Base-by-base conservation (phyloP, 2,797 vertebrate species). In the Pseudopleuronectes americanus region DNA sequence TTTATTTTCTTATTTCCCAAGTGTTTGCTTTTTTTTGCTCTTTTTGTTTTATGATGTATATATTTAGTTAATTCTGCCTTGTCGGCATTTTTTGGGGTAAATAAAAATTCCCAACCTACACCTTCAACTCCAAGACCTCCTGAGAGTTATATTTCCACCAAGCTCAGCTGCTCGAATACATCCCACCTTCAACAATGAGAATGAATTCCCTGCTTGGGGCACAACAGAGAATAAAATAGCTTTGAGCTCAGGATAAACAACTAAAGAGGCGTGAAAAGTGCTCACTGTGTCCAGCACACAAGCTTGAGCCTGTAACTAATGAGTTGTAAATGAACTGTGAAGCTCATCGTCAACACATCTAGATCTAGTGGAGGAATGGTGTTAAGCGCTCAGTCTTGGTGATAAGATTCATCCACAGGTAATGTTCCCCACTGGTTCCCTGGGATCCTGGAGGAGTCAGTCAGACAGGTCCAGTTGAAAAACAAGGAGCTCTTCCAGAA, bases 351-450 rank as follows among this genome's bases (percentile, higher is more conserved):
- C 58, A 73, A 64, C 64, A 28, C 10, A 54, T 53, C 22, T 47
- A 58, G 53, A 12, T 38, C 36, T 28, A 28, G 58, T 70, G 12
- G 14, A 22, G 1, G 13, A 49, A n/a, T 47, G 33, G 76, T 72
- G 63, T 78, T 47, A 53, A 70, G 66, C 0, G 22, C 63, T 77
- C 68, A 55, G 74, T 68, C 38, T 68, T 47, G 70, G 48, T 69
- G 59, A 74, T 74, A 56, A 66, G 26, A 38, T 77, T 83, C 52
- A 76, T 77, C 76, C 76, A 61, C 55, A 56, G 53, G 56, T 68
- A 64, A 24, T 26, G 51, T 67, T 68, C 79, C 65, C 71, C 56
- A 1, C 28, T 54, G 78, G 51, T 58, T 74, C 67, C 22, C 41
- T 41, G 57, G 80, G 43, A 48, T 51, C 26, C 61, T 63, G 9